Conservation (phyloP, 2,113 vertebrate genomes). For the Nematolebias whitei region DNA sequence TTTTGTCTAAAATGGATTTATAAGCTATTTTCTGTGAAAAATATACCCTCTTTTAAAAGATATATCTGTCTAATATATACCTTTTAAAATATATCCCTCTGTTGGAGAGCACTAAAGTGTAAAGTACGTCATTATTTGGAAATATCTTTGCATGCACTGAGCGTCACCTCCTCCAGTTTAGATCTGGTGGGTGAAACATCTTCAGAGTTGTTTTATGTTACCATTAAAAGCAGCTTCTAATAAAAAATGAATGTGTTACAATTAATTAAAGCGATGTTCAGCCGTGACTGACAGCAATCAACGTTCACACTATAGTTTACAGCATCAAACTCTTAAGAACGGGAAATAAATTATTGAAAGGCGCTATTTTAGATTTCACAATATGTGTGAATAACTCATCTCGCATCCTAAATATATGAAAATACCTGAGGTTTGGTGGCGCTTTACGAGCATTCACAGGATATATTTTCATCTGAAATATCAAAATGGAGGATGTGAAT, state of each 20-base stretch:
- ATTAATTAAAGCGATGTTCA: conserved; percentile 13
- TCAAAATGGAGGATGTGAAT: conserved; percentile 15
- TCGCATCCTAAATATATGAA: conserved; percentile 57
- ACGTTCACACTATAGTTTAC: conserved; percentile 41
- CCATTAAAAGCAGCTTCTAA: conserved; percentile 1
- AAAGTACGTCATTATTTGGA: conserved; percentile 26
- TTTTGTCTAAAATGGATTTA: conserved; percentile 9
- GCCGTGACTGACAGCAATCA: conserved; percentile 31
- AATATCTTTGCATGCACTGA: conserved; percentile 39
- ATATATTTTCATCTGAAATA: conserved; percentile 19
- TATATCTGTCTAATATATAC: no score
- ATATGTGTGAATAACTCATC: conserved; percentile 73
- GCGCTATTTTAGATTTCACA: conserved; percentile 68
- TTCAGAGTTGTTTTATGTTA: conserved; percentile 4
- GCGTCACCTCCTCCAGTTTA: conserved; percentile 54
- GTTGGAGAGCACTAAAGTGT: conserved; percentile 26
- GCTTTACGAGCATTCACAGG: conserved; percentile 42
- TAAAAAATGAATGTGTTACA: not conserved
- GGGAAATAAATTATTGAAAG: conserved; percentile 73
- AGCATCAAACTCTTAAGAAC: conserved; percentile 49
- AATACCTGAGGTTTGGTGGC: conserved; percentile 49
- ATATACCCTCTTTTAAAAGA: no score
- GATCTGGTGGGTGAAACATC: conserved; percentile 9
- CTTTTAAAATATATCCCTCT: conserved; percentile 20
- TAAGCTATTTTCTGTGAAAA: conserved; percentile 14